phyloP scores from a whole-genome alignment of 2,888 invertebrate species.

The Aspidapion aeneum region DNA sequence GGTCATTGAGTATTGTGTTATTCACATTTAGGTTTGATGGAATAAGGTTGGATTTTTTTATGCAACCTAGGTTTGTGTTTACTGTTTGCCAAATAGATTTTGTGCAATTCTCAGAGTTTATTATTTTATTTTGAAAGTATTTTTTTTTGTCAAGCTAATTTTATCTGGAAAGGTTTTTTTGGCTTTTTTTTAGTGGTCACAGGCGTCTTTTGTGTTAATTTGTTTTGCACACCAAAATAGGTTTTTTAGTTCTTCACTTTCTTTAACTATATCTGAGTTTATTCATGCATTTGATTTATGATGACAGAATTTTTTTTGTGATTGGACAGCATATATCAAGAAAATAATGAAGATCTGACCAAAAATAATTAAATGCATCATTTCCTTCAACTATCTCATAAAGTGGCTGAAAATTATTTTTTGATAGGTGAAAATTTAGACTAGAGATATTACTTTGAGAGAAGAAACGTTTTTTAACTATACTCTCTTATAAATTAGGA shows the following conservation, averaged over 20 bases:
- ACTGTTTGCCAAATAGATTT: not conserved
- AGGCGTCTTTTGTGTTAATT: not conserved
- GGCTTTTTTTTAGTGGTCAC: not conserved
- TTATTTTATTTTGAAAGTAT: not conserved
- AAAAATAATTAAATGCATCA: not conserved
- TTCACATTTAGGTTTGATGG: not conserved
- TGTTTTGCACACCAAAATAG: not conserved
- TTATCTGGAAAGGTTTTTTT: not conserved
- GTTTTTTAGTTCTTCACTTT: not conserved
- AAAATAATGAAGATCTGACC: not conserved
- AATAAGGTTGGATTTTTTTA: not conserved
- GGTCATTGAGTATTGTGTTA: not conserved
- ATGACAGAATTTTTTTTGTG: not conserved
- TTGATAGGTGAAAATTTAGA: not conserved
- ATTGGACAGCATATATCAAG: not conserved
- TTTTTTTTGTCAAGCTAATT: not conserved
- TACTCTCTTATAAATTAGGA: not conserved
- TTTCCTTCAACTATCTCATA: not conserved
- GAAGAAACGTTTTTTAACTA: not conserved
- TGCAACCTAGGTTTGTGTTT: not conserved
- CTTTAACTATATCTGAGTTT: not conserved
- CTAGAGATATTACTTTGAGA: not conserved
- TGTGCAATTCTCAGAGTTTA: not conserved
- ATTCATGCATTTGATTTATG: not conserved
- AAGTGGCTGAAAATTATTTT: not conserved